These are phyloP conservation scores for Benthosema pterotum DNA, from an alignment of 2,797 vertebrate species.

Conservation along the genomic window DNA sequence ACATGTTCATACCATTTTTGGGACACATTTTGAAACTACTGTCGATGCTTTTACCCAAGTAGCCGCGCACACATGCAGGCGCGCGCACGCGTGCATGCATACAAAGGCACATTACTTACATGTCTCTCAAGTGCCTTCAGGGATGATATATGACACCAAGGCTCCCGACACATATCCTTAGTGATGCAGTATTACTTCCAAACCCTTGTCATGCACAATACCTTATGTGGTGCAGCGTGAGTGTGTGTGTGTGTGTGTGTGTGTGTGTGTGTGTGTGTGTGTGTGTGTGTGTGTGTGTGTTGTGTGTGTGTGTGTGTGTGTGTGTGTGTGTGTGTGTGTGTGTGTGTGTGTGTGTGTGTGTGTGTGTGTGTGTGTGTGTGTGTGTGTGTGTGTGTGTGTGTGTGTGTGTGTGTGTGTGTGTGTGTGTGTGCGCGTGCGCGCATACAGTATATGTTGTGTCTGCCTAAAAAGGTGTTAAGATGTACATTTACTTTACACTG, in stretches of 20 bases:
- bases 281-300: not conserved
- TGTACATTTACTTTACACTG: constrained; percentile 20
- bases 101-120: too few species aligned
- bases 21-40: too few species aligned
- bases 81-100: constrained; percentile 11
- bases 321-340: too few species aligned
- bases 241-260: not conserved
- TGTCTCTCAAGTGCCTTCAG: constrained; percentile 42
- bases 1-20: too few species aligned
- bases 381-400: too few species aligned
- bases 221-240: constrained; percentile 23
- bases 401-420: too few species aligned
- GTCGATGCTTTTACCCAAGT: too few species aligned
- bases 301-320: too few species aligned
- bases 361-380: too few species aligned
- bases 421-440: too few species aligned
- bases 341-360: too few species aligned
- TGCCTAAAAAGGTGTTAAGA: constrained; percentile 45
- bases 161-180: constrained; percentile 49
- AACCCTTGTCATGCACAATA: constrained; percentile 57
- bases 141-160: constrained; percentile 67
- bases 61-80: too few species aligned
- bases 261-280: constrained; percentile 5
- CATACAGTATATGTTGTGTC: constrained; percentile 36
- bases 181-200: constrained; percentile 55